phyloP scores from a whole-genome alignment of 2,113 vertebrate species.

The Gavialis gangeticus region DNA sequence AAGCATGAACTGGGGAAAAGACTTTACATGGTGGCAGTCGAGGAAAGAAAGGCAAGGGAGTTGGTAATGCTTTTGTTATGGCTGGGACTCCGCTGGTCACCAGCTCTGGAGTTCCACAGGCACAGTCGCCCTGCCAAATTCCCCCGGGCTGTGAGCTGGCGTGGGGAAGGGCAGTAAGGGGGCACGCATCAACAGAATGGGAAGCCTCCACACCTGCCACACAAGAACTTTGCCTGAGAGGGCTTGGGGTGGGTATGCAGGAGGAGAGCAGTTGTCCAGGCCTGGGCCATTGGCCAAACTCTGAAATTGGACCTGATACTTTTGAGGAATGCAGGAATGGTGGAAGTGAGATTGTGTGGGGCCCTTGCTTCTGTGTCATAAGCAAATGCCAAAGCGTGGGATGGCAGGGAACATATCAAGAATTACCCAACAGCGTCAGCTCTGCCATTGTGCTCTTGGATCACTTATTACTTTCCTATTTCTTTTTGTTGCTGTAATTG shows the following conservation, averaged over 20 bases:
- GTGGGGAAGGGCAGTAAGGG: background rate
- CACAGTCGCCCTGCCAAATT: background rate
- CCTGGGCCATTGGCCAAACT: background rate
- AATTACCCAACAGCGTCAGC: conserved; percentile 44
- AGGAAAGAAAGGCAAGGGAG: fast-evolving
- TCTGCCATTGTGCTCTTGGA: conserved; percentile 59
- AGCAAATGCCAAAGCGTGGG: conserved; percentile 47
- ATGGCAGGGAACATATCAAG: conserved; percentile 20
- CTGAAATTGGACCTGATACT: conserved; percentile 38
- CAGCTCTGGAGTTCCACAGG: background rate
- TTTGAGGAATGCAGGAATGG: conserved; percentile 51
- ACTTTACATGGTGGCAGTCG: background rate
- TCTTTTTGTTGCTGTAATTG: conserved; percentile 73
- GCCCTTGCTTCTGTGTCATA: conserved; percentile 38
- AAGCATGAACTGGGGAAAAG: background rate
- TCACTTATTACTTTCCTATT: conserved; percentile 77
- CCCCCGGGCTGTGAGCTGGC: background rate
- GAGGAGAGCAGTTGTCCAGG: background rate
- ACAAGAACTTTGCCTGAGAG: background rate
- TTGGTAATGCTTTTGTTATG: fast-evolving
- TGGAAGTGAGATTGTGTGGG: background rate
- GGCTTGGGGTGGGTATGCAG: background rate
- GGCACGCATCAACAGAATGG: background rate
- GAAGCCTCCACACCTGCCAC: background rate
- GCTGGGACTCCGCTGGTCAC: background rate